Percentiles rank a stretch among this genome's conserved stretches.
These are phyloP conservation scores for Jordanella pulchra DNA, from an alignment of 2,797 vertebrate species.

Conservation along the genomic window DNA sequence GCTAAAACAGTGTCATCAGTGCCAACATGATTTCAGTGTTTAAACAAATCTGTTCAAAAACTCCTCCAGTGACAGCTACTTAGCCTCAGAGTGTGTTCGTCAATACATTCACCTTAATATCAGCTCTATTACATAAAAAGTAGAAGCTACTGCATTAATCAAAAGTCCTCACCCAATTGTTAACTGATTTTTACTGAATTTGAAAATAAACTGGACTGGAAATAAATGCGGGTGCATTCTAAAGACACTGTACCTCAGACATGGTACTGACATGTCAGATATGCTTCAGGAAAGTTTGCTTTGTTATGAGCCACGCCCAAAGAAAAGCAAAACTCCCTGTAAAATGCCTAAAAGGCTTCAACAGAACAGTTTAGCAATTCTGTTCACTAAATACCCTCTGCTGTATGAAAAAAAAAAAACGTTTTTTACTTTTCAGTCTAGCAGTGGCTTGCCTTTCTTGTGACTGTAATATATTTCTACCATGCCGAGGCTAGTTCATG, in stretches of 20 bases:
- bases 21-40: neutral
- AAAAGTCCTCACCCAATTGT: too few relatives aligned
- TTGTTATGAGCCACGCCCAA: slow-evolving; percentile 16
- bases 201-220: neutral
- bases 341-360: slow-evolving; percentile 3
- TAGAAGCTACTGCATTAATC: neutral
- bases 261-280: neutral
- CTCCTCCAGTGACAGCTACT: neutral
- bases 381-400: too few relatives aligned
- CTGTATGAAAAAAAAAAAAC: too few relatives aligned
- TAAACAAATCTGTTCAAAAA: neutral
- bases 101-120: too few relatives aligned
- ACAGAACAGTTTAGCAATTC: neutral
- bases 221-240: neutral
- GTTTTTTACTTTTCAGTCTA: too few relatives aligned
- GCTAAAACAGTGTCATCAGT: neutral
- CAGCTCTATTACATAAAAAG: neutral
- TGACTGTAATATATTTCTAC: neutral
- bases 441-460: neutral
- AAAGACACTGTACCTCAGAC: neutral
- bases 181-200: too few relatives aligned
- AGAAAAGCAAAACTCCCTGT: slow-evolving; percentile 1
- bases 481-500: neutral
- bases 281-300: neutral
- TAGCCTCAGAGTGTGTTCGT: too few relatives aligned